Base-by-base conservation (phyloP, 2,797 vertebrate genomes). In the Sandelia bainsii region DNA sequence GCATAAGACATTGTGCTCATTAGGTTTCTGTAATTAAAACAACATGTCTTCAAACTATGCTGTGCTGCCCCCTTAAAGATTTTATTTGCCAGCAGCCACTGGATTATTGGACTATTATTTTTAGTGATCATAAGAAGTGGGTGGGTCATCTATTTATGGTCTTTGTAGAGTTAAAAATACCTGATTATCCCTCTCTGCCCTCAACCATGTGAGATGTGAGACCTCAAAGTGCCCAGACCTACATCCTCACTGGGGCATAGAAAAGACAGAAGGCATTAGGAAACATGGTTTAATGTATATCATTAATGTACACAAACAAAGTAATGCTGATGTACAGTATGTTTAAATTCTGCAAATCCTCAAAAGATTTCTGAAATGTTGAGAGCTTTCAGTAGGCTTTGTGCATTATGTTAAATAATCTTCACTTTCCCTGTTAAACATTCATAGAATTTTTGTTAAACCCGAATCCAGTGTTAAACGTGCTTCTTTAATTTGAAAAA, bases 1-100 rank as follows among this genome's bases (percentile, higher is more conserved):
- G 39, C 56, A 57, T 14, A 22, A 56, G 62, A 51, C 53, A 51
- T 82, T 77, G 52, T 78, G 49, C 76, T 86, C 73, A 76, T 87
- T 87, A 84, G 66, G 62, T 60, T 75, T 77, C 83, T 87, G 79
- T 85, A 85, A 88, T 91, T 88, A 86, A 72, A 89, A 73, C 56
- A 68, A 54, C 72, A 65, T 25, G 57, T 44, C 50, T 57, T 37
- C 39, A 62, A 46, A 62, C 61, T 22, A 12, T 19, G 54, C 74
- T 48, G 72, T 22, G 25, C 45, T 49, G 23, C 25, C 7, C 48
- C 75, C 17, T 78, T 85, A 81, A 77, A 84, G 57, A 29, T 62
- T 75, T 76, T 60, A 82, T 73, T 62, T 50, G 49, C 77, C 59
- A 16, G 64, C 50, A 74, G 63, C 39, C 68, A 9, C 16, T 50